A percentile compares a stretch with the other conserved stretches of the same genome.
Conservation (phyloP, 2,113 vertebrate genomes). For the Pyrgilauda ruficollis region DNA sequence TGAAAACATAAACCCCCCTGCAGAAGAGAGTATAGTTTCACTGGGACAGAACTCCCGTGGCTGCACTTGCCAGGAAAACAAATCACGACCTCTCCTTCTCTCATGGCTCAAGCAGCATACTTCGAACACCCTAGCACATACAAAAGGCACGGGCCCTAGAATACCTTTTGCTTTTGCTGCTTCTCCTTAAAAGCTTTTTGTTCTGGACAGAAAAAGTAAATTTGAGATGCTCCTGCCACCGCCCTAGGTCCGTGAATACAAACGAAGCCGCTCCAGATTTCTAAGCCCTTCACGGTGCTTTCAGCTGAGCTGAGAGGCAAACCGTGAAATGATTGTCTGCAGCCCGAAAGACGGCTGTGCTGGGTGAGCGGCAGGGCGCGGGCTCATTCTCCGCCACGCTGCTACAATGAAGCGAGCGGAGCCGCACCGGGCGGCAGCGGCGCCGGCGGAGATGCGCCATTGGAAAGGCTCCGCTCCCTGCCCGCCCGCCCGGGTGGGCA, state of each 20-base stretch:
- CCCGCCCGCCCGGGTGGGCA: not conserved
- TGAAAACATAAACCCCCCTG: not conserved
- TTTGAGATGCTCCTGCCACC: not conserved
- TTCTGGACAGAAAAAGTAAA: too few species aligned
- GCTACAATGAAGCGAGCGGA: fast-evolving
- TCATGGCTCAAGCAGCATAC: not conserved
- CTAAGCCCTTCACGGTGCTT: not conserved
- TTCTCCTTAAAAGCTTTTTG: not conserved
- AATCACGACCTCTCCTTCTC: not conserved
- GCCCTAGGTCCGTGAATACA: fast-evolving
- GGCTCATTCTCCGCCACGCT: fast-evolving
- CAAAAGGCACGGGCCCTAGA: not conserved
- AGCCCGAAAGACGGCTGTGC: not conserved
- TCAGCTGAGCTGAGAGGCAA: not conserved
- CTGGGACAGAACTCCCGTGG: not conserved
- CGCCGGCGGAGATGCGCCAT: not conserved
- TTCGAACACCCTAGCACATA: not conserved
- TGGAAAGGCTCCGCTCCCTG: not conserved
- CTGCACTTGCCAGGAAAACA: not conserved
- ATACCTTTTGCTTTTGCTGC: not conserved
- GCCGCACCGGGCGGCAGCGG: not conserved
- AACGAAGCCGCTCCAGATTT: not conserved
- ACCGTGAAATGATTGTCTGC: fast-evolving
- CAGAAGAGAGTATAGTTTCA: not conserved
- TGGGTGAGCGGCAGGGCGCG: fast-evolving